Evolutionary conservation across 1,140 invertebrate species (phyloP), one percentile per base, ranked within the genome.

Genomic region (Bombus waltoni): DNA sequence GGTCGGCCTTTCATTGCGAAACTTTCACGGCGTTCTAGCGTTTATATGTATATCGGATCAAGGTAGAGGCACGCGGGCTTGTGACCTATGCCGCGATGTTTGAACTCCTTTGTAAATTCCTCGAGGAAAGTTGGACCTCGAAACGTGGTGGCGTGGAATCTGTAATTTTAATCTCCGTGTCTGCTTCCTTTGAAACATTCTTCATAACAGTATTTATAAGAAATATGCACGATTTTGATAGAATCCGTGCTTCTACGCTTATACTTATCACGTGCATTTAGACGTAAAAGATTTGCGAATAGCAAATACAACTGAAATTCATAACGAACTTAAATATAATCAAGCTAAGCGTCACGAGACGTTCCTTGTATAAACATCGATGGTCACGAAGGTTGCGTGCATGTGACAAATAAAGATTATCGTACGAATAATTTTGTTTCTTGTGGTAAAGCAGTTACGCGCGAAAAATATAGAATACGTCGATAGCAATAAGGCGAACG

Each of bases 331-430:
- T n/a, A 47, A 13, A 57, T 22, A 47, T 32, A 57, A 81, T 71
- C 35, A 9, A 81, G 66, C 65, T 44, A 44, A 62, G 11, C 76
- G 9, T 66, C 28, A 22, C 66, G 44, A 71, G 18, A 35, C 65
- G 44, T 72, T 62, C 25, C 78, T 70, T 35, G 13, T 32, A 47
- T 83, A 83, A 87, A 87, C 59, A 59, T 44, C 71, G 38, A 38
- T 38, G 38, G 40, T 42, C 1, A 53, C 57, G 53, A 81, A 70
- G 71, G 66, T 82, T 81, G 74, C 66, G 77, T 88, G 76, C 57
- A 62, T 59, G 73, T 81, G 79, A 65, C 66, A 28, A 66, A 87
- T n/a, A 11, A 35, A 35, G 32, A 74, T 86, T 44, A 44, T 65
- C 66, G 81, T 72, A 53, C 84, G 25, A 62, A 68, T 59, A 82